Conservation (phyloP, 2,888 invertebrate species). For the Sepioteuthis lessoniana region DNA sequence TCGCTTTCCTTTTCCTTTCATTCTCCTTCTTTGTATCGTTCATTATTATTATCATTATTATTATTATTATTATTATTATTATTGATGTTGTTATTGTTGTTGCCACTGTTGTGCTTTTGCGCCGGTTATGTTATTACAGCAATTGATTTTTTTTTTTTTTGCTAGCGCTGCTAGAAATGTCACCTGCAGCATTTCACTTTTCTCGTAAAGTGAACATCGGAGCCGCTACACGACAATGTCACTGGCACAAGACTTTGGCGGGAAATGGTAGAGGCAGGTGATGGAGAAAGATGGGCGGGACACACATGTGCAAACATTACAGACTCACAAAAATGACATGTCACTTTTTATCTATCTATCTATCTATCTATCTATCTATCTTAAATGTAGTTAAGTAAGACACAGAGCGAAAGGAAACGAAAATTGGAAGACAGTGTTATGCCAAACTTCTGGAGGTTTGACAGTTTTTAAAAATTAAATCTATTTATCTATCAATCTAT, state of each 20-base stretch:
- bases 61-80: background rate
- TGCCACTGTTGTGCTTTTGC: background rate
- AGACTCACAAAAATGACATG: background rate
- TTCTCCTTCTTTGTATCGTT: background rate
- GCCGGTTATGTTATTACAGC: background rate
- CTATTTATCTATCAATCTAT: background rate
- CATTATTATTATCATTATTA: background rate
- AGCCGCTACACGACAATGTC: background rate
- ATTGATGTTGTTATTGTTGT: background rate
- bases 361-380: background rate
- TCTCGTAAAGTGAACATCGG: background rate
- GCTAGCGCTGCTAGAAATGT: slow-evolving; percentile 23
- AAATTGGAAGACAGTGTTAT: no score
- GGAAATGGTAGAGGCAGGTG: background rate
- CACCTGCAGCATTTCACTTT: slow-evolving; percentile 11
- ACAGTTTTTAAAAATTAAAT: no score
- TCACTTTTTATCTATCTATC: background rate
- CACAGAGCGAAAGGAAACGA: no score
- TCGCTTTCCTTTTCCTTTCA: background rate
- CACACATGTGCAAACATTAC: background rate
- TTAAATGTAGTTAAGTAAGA: no score
- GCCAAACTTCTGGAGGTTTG: no score
- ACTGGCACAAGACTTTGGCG: background rate
- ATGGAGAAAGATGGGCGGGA: background rate
- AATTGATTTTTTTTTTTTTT: background rate